phyloP scores from a whole-genome alignment of 2,797 vertebrate species.

The Mormyrus hasselquistii region DNA sequence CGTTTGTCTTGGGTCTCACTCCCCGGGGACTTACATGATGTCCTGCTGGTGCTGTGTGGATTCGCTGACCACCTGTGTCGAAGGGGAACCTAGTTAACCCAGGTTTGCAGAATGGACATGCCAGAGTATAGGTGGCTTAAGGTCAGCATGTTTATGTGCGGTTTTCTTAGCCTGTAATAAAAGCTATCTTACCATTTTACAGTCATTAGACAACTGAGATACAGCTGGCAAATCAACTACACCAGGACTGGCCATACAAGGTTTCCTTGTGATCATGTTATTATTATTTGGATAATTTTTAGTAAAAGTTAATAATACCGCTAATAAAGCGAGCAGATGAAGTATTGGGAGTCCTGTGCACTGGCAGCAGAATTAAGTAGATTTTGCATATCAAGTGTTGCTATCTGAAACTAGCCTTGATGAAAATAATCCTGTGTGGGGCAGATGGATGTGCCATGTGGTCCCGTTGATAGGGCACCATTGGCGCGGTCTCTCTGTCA shows the following conservation, averaged over 20 bases:
- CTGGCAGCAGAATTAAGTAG: not conserved
- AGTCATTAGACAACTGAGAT: not conserved
- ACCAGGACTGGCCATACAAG: not conserved
- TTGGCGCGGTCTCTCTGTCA: not conserved
- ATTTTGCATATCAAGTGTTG: not conserved
- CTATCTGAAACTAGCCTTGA: not conserved
- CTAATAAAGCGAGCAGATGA: not conserved
- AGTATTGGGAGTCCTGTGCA: not conserved
- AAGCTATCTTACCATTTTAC: not conserved
- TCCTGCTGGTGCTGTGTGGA: slow-evolving; percentile 87
- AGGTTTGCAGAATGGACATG: not conserved
- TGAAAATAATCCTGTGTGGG: not conserved
- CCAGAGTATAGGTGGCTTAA: not conserved
- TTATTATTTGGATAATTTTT: not conserved
- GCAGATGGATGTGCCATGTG: not conserved
- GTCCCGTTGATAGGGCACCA: not conserved
- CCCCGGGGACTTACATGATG: slow-evolving; percentile 60
- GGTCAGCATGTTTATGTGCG: not conserved
- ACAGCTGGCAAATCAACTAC: not conserved
- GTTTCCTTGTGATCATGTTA: not conserved
- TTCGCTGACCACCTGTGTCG: slow-evolving; percentile 78
- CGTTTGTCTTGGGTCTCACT: slow-evolving; percentile 1
- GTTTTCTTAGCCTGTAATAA: not conserved
- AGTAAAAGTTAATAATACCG: not conserved
- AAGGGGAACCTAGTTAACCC: slow-evolving; percentile 4